Evolutionary conservation across 1,140 invertebrate species (phyloP).

Genomic region (Bacillus rossius): DNA sequence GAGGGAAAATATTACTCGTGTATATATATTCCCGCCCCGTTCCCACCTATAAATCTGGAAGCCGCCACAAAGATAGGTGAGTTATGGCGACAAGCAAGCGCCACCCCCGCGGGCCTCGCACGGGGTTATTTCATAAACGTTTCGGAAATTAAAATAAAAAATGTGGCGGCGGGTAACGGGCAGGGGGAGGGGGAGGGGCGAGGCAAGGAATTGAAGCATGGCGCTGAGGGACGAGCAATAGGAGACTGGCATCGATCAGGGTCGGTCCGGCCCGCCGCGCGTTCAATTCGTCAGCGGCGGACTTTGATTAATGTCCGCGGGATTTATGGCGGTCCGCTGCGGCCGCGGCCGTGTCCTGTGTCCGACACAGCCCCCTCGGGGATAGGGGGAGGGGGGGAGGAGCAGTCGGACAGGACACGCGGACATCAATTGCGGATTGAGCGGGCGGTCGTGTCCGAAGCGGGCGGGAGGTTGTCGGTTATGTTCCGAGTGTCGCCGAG

Average conservation of each 20-base stretch:
- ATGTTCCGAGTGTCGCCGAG: background rate
- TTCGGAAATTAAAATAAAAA: conserved; percentile 6
- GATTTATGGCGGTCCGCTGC: too few species aligned
- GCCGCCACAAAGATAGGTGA: too few species aligned
- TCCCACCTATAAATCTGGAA: too few species aligned
- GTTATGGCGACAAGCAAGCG: too few species aligned
- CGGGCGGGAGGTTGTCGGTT: background rate
- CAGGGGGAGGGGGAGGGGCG: too few species aligned
- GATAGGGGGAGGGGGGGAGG: too few species aligned
- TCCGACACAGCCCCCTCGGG: background rate
- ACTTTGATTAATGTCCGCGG: conserved; percentile 15
- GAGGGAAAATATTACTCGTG: too few species aligned
- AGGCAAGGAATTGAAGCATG: too few species aligned
- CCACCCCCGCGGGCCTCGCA: too few species aligned
- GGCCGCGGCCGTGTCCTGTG: too few species aligned
- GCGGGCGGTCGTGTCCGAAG: background rate
- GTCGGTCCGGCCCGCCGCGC: conserved; percentile 1
- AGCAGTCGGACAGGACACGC: too few species aligned
- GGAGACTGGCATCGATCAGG: conserved; percentile 12
- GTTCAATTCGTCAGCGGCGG: conserved; percentile 17
- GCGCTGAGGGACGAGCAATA: background rate
- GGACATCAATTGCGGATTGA: conserved; percentile 16
- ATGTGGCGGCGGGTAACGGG: background rate
- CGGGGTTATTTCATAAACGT: conserved; percentile 9
- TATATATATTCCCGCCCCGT: too few species aligned